Evolutionary conservation across 23 tunicate species (phyloP).

Genomic region (Styela clava): DNA sequence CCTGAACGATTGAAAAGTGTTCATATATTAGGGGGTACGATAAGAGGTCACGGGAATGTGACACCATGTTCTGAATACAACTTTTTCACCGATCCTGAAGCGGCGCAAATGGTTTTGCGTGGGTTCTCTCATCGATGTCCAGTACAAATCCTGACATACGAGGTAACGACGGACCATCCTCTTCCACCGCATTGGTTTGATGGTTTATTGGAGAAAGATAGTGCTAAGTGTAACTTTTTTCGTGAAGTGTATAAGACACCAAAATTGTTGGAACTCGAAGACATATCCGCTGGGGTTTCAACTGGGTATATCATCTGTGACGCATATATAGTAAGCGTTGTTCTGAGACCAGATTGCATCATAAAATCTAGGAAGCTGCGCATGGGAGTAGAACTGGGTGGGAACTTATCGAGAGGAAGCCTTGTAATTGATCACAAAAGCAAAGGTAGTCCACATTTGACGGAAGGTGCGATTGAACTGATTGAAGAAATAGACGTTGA

Average conservation of each 20-base stretch:
- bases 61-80: slow-evolving; percentile 37
- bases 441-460: background rate
- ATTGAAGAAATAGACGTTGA: slow-evolving; percentile 16
- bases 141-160: slow-evolving; percentile 4
- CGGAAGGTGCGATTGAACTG: background rate
- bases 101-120: slow-evolving; percentile 25
- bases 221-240: background rate
- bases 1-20: slow-evolving; percentile 22
- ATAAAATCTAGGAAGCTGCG: background rate
- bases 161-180: slow-evolving; percentile 11
- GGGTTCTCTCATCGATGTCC: slow-evolving; percentile 1
- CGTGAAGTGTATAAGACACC: background rate
- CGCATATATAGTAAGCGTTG: background rate
- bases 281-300: background rate
- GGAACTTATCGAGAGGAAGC: slow-evolving; percentile 15
- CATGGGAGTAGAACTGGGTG: slow-evolving; percentile 22
- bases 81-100: slow-evolving; percentile 34
- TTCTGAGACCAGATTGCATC: background rate
- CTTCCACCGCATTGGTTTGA: slow-evolving; percentile 1
- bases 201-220: background rate
- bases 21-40: slow-evolving; percentile 31
- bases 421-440: slow-evolving; percentile 10
- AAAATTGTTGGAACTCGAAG: background rate
- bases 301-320: slow-evolving; percentile 26
- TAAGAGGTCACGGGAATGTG: slow-evolving; percentile 24